Evolutionary conservation across 1,140 invertebrate genomes (phyloP), one percentile per base, ranked within the genome.

Genomic region (Drosophila saltans): DNA sequence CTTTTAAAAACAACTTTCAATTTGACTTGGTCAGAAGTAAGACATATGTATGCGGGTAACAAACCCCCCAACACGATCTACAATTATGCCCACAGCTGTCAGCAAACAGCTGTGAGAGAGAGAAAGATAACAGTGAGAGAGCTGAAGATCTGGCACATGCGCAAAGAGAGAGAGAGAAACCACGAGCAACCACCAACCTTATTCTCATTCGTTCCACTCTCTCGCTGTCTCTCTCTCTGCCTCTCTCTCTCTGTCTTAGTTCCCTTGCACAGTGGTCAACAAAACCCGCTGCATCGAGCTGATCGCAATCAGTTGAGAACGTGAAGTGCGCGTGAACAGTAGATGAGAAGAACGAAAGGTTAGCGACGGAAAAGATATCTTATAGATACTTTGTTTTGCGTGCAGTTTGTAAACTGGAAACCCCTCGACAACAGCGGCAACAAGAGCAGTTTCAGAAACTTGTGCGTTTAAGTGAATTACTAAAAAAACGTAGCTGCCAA

Each of bases 301-400:
- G 83, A 88, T 88, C 83, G 73, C 84, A 80, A 71, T 88, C 83
- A 88, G 84, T 88, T 69, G 83, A 85, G 72, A 81, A 85, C 82
- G 78, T 72, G 81, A 76, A 80, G 71, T 78, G 80, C 81, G 81
- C 80, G 80, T 68, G 80, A 57, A 74, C 68, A 81, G 33, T 36
- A 6, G 72, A 52, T 0, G 45, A 52, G 45, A 52, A 52, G 45
- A 52, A 26, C 45, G 45, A 2, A 16, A 48, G 45, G 45, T 55
- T 69, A 43, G 48, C 63, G 76, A 55, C 64, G 70, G 55, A 74
- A 45, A 70, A 70, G 60, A 69, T 52, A 52, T 52, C 45, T 52
- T 26, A 52, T 52, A 82, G 75, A 78, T 82, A 79, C 64, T 84
- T 62, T n/a, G 11, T 62, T 45, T 59, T 59, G 33, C 69, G 80